Conservation (phyloP, 2,113 vertebrate species). For the Ammodytes marinus region DNA sequence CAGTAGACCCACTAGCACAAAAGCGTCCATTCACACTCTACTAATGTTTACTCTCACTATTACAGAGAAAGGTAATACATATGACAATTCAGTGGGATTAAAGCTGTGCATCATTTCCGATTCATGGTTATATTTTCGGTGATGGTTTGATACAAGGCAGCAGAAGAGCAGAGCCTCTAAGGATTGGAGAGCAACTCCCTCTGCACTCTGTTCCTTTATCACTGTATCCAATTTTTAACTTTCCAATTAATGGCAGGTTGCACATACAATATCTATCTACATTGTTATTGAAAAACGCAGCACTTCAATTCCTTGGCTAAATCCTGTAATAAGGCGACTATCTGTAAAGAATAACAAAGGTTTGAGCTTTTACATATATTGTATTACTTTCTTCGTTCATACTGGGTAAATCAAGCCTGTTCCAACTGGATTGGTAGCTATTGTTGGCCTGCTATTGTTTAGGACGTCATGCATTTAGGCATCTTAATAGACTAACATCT, state of each 20-base stretch:
- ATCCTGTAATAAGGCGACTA: background rate
- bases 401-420: conserved; percentile 1
- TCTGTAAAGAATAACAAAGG: background rate
- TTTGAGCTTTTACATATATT: background rate
- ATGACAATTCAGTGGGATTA: background rate
- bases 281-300: background rate
- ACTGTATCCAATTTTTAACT: background rate
- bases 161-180: background rate
- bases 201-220: background rate
- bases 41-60: background rate
- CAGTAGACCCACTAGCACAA: background rate
- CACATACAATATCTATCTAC: background rate
- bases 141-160: background rate
- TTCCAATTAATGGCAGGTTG: background rate
- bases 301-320: background rate
- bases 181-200: background rate
- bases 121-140: background rate
- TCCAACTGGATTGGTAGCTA: conserved; percentile 10
- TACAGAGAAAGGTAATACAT: background rate
- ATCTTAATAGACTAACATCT: conserved; percentile 37
- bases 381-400: background rate
- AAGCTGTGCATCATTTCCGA: background rate
- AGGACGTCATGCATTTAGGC: conserved; percentile 51
- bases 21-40: background rate
- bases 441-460: background rate